phyloP scores from a whole-genome alignment of 2,113 vertebrate species.

The Bubo blakistoni region DNA sequence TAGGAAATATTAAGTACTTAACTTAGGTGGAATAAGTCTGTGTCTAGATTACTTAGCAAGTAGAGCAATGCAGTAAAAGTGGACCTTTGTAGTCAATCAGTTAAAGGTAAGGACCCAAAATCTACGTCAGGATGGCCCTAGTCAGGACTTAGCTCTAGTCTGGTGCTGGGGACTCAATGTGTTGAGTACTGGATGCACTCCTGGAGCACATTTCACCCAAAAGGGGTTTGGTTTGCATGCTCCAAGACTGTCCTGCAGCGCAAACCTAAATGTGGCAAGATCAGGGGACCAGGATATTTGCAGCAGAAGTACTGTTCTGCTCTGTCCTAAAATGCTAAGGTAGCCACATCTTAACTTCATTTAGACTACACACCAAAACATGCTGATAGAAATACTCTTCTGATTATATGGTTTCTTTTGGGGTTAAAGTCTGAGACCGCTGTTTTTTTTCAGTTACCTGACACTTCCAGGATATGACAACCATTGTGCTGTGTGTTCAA shows the following conservation, averaged over 20 bases:
- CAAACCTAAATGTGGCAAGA: background rate
- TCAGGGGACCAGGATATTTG: background rate
- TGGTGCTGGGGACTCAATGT: background rate
- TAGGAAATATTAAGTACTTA: background rate
- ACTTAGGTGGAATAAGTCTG: background rate
- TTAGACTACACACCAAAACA: background rate
- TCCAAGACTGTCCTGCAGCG: background rate
- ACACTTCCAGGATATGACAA: background rate
- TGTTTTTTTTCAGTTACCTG: background rate
- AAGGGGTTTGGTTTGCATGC: background rate
- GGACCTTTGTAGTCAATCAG: background rate
- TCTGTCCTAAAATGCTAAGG: background rate
- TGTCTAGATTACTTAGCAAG: background rate
- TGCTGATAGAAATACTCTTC: background rate
- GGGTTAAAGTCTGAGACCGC: background rate
- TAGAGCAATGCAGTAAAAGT: background rate
- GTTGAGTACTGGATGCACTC: background rate
- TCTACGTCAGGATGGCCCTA: background rate
- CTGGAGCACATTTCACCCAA: background rate
- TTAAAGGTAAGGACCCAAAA: background rate
- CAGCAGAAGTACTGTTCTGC: background rate
- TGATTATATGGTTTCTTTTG: background rate
- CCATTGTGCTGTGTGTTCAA: background rate
- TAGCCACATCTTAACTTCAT: background rate
- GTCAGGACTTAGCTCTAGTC: background rate